These are phyloP conservation scores for Trachops cirrhosus DNA, from an alignment of 2,797 vertebrate species.

Conservation along the genomic window DNA sequence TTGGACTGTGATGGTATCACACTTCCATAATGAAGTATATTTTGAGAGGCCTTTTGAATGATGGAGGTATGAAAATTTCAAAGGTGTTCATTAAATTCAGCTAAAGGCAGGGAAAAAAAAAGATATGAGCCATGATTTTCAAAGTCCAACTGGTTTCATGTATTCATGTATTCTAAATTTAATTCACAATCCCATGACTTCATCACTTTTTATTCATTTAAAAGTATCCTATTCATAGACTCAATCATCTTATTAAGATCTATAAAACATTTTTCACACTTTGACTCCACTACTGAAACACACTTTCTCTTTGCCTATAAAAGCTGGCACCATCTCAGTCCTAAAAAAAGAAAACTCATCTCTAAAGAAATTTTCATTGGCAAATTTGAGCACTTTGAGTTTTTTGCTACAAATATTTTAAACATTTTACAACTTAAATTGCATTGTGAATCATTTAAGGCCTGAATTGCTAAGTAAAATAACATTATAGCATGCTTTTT, in stretches of 20 bases:
- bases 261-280: constrained; percentile 43
- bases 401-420: constrained; percentile 28
- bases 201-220: constrained; percentile 55
- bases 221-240: constrained; percentile 47
- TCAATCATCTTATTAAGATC: constrained; percentile 49
- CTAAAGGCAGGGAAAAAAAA: not conserved
- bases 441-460: not conserved
- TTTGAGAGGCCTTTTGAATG: constrained; percentile 38
- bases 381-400: constrained; percentile 30
- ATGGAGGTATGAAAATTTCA: constrained; percentile 51
- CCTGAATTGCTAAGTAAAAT: constrained; percentile 31
- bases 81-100: constrained; percentile 52
- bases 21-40: not conserved
- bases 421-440: constrained; percentile 46
- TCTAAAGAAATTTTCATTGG: constrained; percentile 42
- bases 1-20: not conserved
- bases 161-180: constrained; percentile 53
- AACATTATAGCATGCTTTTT: constrained; percentile 24
- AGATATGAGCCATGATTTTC: constrained; percentile 28
- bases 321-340: constrained; percentile 22
- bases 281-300: constrained; percentile 21
- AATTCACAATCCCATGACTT: constrained; percentile 47
- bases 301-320: constrained; percentile 25
- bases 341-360: constrained; percentile 41
- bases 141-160: constrained; percentile 29